These are phyloP conservation scores for Atlantisia rogersi DNA, from an alignment of 2,113 vertebrate species.

Conservation along the genomic window DNA sequence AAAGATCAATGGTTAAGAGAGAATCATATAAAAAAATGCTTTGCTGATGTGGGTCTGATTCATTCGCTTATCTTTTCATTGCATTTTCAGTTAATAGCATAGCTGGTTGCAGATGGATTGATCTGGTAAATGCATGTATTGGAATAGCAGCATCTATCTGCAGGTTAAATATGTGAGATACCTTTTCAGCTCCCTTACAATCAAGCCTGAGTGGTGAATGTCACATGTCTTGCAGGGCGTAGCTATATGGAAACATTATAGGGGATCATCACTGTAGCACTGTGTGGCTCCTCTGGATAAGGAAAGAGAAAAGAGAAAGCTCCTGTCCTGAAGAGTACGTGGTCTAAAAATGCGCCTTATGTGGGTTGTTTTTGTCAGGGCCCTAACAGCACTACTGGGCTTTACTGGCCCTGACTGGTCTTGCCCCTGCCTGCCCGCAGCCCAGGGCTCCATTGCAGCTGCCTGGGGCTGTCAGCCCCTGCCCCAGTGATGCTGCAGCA, in stretches of 20 bases:
- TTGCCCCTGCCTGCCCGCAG: not conserved
- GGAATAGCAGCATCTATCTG: not conserved
- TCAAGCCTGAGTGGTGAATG: not conserved
- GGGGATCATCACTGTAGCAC: not conserved
- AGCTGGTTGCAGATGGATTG: not conserved
- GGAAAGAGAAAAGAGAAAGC: not conserved
- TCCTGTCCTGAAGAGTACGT: not conserved
- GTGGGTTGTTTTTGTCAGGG: not conserved
- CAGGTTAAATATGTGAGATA: not conserved
- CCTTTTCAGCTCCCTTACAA: not conserved
- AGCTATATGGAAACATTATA: not conserved
- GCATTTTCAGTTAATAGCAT: not conserved
- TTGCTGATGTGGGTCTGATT: not conserved
- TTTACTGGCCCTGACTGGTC: not conserved
- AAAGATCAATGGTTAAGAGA: constrained; percentile 46
- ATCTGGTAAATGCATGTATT: not conserved
- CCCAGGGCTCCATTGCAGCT: not conserved
- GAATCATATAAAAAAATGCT: not conserved
- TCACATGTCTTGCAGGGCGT: not conserved
- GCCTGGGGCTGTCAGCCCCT: not conserved
- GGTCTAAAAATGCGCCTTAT: not conserved
- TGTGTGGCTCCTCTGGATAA: not conserved
- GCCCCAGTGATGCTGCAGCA: not conserved
- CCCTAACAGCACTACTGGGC: not conserved
- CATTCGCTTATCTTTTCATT: not conserved